Evolutionary conservation across 2,113 vertebrate species (phyloP), one percentile per base, ranked within the genome.

Genomic region (Bubo blakistoni): DNA sequence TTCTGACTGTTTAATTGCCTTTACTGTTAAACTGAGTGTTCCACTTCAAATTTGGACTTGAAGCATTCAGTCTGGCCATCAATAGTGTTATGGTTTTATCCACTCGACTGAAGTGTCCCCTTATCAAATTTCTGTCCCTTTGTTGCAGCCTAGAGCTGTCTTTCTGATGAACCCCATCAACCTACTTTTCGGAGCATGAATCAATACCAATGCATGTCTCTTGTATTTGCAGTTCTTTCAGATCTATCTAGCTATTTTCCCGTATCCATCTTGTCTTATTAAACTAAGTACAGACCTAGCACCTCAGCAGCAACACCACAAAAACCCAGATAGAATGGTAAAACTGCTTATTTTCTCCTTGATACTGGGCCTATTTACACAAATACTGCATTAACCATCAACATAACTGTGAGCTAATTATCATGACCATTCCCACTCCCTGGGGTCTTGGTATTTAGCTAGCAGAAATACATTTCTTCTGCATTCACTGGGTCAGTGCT

Each of bases 31-130:
- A 66, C 65, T 42, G 13, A 38, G 13, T 0, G 0, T 46, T 86
- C 59, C 49, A 49, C 46, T 86, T 69, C 42, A 44, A 2, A 11
- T 57, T 32, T 79, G 70, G 27, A 49, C 76, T 78, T 62, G 26
- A 62, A 24, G 15, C 9, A 16, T 46, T 63, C 32, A 7, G 18
- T 25, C 62, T 27, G 55, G 18, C n/a, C 30, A 25, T 63, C 55
- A 55, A 14, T 1, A 65, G 18, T 4, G 9, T 40, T 44, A 61
- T 1, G 24, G 17, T 57, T 77, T 70, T 38, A 51, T 51, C 21
- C 0, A 0, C 9, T 16, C 34, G 32, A 21, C 16, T 59, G 47
- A 84, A 80, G 63, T 7, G 8, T 26, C 61, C 24, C 4, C 10
- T 55, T 81, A 22, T 10, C 79, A 70, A 24, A 46, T 72, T 65